Evolutionary conservation across 2,888 invertebrate genomes (phyloP).

Genomic region (Coelinius sp.): DNA sequence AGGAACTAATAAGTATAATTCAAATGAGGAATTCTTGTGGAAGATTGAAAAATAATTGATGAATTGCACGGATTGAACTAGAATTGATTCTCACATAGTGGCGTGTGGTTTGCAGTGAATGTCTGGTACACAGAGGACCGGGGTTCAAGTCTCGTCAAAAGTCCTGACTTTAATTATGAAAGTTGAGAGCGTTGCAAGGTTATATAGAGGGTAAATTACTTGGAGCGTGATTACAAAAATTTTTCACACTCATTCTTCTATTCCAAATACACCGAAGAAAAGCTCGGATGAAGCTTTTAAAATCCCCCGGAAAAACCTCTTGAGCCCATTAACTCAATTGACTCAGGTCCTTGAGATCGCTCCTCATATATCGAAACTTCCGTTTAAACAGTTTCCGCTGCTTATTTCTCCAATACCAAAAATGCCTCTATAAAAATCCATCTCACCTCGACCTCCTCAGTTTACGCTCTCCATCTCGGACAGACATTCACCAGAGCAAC

Average conservation of each 20-base stretch:
- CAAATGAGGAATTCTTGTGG: no score
- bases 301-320: constrained; percentile 2
- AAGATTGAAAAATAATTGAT: no score
- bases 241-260: neutral
- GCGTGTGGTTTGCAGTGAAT: no score
- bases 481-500: constrained; percentile 5
- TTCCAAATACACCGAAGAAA: neutral
- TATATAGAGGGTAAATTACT: no score
- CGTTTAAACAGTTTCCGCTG: constrained; percentile 4
- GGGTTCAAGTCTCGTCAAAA: no score
- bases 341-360: constrained; percentile 18
- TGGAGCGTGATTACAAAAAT: no score
- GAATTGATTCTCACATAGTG: no score
- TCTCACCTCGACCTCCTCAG: neutral
- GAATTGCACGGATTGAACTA: no score
- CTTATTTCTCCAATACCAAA: constrained; percentile 13
- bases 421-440: neutral
- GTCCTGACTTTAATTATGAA: no score
- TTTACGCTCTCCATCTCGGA: neutral
- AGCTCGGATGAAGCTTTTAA: constrained; percentile 32
- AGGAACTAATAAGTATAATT: no score
- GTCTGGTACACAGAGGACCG: no score
- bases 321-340: neutral
- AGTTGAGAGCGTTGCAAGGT: no score
- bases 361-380: constrained; percentile 2